A percentile compares a stretch with the other conserved stretches of the same genome.
phyloP scores from a whole-genome alignment of 1,140 invertebrate genomes.

The Lucilia sericata region DNA sequence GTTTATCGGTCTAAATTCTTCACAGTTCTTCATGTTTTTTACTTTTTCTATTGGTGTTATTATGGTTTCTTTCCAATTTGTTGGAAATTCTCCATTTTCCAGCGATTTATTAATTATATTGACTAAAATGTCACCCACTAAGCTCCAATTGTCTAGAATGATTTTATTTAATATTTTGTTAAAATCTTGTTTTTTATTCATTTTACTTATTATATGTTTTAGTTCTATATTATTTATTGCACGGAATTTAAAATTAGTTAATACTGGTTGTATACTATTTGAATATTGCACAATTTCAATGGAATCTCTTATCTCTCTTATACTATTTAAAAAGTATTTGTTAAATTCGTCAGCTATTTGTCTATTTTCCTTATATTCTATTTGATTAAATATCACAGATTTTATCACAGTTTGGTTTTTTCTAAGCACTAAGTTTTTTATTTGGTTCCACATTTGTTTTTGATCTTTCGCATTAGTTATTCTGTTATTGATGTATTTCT shows the following conservation, averaged over 20 bases:
- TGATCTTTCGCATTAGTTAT: not conserved
- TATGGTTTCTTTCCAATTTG: not conserved
- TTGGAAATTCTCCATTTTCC: not conserved
- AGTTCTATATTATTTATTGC: not conserved
- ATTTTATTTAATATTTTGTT: not conserved
- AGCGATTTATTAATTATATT: conserved; percentile 22
- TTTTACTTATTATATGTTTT: not conserved
- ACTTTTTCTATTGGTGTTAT: conserved; percentile 29
- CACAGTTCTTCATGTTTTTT: not conserved
- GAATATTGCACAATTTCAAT: not conserved
- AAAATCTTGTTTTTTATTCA: not conserved
- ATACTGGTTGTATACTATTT: not conserved
- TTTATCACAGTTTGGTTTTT: not conserved
- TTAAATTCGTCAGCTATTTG: not conserved
- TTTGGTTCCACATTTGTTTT: not conserved
- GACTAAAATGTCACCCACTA: not conserved
- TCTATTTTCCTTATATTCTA: not conserved
- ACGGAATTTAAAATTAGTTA: not conserved
- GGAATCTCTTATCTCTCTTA: not conserved
- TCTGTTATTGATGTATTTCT: not conserved
- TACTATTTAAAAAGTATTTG: not conserved
- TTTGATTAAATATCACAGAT: conserved; percentile 9
- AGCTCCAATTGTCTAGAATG: not conserved
- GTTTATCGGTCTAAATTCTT: not conserved
- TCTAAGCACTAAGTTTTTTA: not conserved